Evolutionary conservation across 2,113 vertebrate genomes (phyloP).

Genomic region (Nibea coibor): DNA sequence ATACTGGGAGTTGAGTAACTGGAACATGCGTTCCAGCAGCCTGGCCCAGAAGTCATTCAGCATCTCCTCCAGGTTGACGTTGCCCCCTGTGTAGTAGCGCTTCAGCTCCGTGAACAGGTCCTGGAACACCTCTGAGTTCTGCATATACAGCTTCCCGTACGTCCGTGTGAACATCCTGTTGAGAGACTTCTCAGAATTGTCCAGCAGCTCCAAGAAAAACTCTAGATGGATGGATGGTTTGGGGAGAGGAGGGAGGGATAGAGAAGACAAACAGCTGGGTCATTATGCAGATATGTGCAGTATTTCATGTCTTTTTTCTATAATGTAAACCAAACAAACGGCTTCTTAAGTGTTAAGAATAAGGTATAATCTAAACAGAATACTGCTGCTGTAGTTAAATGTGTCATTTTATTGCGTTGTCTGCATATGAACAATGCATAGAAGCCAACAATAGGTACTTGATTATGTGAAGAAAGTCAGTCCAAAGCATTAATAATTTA

Average conservation of each 20-base stretch:
- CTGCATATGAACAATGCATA: slow-evolving; percentile 39
- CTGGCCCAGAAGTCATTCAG: slow-evolving; percentile 97
- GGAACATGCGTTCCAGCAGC: slow-evolving; percentile 96
- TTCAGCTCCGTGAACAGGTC: slow-evolving; percentile 96
- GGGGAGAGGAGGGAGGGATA: slow-evolving; percentile 17
- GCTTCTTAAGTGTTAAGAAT: not conserved
- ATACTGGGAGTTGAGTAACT: slow-evolving; percentile 96
- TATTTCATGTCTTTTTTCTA: not conserved
- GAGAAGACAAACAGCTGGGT: slow-evolving; percentile 31
- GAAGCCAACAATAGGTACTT: slow-evolving; percentile 58
- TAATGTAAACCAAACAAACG: slow-evolving; percentile 14
- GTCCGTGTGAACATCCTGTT: slow-evolving; percentile 94
- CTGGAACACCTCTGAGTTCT: slow-evolving; percentile 97
- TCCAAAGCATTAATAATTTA: slow-evolving; percentile 78
- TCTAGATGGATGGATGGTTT: slow-evolving; percentile 80
- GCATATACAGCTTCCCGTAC: slow-evolving; percentile 93
- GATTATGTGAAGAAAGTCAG: slow-evolving; percentile 69
- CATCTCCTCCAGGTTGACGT: slow-evolving; percentile 97
- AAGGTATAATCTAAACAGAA: not conserved
- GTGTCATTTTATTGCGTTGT: slow-evolving; percentile 31
- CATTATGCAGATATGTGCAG: slow-evolving; percentile 33
- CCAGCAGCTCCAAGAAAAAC: slow-evolving; percentile 96
- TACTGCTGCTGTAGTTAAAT: slow-evolving; percentile 15
- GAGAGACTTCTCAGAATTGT: slow-evolving; percentile 94
- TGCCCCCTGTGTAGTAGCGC: slow-evolving; percentile 95